A percentile compares a stretch with the other conserved stretches of the same genome.
Conservation (phyloP, 2,113 vertebrate species). For the Synchiropus splendidus region DNA sequence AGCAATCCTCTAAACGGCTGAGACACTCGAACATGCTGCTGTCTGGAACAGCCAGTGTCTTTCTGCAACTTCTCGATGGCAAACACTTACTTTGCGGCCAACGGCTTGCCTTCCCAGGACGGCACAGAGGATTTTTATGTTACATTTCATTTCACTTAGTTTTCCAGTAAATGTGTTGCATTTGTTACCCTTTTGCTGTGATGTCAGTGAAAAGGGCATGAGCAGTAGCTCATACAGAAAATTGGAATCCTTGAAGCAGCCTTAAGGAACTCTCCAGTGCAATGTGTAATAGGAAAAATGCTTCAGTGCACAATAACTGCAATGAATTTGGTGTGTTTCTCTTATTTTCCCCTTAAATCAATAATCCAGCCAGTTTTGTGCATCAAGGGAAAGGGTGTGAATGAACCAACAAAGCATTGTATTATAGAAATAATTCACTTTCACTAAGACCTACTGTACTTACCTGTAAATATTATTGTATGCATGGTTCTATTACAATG, state of each 20-base stretch:
- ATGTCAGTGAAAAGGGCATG: constrained; percentile 24
- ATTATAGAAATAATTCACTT: too few species aligned
- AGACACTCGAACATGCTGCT: constrained; percentile 42
- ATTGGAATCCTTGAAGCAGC: constrained; percentile 19
- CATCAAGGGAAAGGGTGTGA: too few species aligned
- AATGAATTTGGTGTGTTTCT: constrained; percentile 17
- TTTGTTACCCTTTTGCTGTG: constrained; percentile 32
- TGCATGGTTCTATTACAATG: too few species aligned
- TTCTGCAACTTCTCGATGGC: constrained; percentile 23
- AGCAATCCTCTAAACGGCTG: constrained; percentile 56
- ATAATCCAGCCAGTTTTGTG: too few species aligned
- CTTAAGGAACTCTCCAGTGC: constrained; percentile 10
- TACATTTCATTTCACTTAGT: constrained; percentile 14
- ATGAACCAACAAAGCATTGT: too few species aligned
- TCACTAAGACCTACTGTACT: too few species aligned
- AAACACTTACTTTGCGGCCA: constrained; percentile 34
- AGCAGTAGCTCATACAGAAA: constrained; percentile 16
- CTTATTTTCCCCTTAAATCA: constrained; percentile 10
- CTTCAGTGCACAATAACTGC: constrained; percentile 37
- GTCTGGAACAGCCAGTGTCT: constrained; percentile 39
- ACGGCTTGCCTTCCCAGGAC: constrained; percentile 7
- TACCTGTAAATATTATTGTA: too few species aligned
- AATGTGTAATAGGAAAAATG: constrained; percentile 35
- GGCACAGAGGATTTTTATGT: constrained; percentile 24
- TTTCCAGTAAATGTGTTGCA: constrained; percentile 24